Evolutionary conservation across 2,888 invertebrate species (phyloP).

Genomic region (Diarsia mendica): DNA sequence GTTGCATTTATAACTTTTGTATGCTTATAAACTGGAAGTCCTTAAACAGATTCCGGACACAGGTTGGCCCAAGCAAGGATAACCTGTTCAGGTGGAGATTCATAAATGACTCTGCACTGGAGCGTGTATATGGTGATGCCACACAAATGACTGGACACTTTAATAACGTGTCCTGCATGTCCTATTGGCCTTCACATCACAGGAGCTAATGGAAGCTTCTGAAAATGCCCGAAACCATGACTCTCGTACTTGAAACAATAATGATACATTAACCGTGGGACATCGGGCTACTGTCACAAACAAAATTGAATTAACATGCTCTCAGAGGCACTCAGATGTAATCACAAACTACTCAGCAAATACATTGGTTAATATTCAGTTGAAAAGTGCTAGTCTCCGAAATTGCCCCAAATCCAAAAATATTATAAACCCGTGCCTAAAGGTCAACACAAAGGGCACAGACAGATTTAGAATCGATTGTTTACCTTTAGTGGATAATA

Average conservation of each 20-base stretch:
- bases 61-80: too few relatives aligned
- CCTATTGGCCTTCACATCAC: too few relatives aligned
- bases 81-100: too few relatives aligned
- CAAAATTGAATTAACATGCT: slow-evolving; percentile 1
- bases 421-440: slow-evolving; percentile 31
- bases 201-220: too few relatives aligned
- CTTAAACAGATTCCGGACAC: too few relatives aligned
- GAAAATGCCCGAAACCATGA: too few relatives aligned
- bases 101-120: too few relatives aligned
- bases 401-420: slow-evolving; percentile 14
- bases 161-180: too few relatives aligned
- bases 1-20: too few relatives aligned
- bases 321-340: not conserved
- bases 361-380: slow-evolving; percentile 2
- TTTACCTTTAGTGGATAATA: slow-evolving; percentile 26
- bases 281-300: not conserved
- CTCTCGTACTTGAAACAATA: not conserved
- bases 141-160: too few relatives aligned
- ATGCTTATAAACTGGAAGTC: too few relatives aligned
- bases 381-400: not conserved
- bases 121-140: too few relatives aligned
- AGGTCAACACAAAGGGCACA: slow-evolving; percentile 53
- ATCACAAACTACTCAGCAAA: not conserved
- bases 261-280: not conserved
- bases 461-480: slow-evolving; percentile 42